Conservation (phyloP, 2,888 invertebrate genomes). For the Drosophila helvetica region DNA sequence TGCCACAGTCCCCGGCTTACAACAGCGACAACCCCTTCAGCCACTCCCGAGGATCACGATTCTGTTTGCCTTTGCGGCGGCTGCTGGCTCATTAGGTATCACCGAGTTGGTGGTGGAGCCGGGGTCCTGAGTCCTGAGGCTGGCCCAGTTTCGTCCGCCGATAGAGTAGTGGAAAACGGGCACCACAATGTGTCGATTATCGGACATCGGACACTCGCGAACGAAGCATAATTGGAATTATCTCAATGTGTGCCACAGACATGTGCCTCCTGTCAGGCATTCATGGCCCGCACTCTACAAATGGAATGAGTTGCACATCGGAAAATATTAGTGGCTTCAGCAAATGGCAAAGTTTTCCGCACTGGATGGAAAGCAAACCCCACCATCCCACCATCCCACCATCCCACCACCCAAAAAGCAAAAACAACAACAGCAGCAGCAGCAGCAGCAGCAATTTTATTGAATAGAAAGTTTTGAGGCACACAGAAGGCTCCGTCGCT, state of each 20-base stretch:
- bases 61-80: constrained; percentile 57
- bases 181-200: no score
- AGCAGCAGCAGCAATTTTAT: constrained; percentile 41
- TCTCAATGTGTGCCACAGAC: constrained; percentile 57
- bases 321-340: not conserved
- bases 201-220: constrained; percentile 30
- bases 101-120: no score
- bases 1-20: no score
- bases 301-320: constrained; percentile 52
- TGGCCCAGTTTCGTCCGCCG: constrained; percentile 17
- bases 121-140: constrained; percentile 31
- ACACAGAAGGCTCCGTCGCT: constrained; percentile 6
- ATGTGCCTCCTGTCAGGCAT: constrained; percentile 19
- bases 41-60: constrained; percentile 8
- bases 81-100: constrained; percentile 72
- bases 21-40: constrained; percentile 47
- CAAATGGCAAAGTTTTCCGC: constrained; percentile 19
- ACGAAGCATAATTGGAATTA: constrained; percentile 56
- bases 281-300: constrained; percentile 58
- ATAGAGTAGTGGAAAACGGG: not conserved
- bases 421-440: constrained; percentile 8
- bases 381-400: no score
- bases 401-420: not conserved
- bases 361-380: not conserved
- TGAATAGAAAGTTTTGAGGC: constrained; percentile 53